Conservation (phyloP, 2,797 vertebrate genomes). For the Crax fasciolata region DNA sequence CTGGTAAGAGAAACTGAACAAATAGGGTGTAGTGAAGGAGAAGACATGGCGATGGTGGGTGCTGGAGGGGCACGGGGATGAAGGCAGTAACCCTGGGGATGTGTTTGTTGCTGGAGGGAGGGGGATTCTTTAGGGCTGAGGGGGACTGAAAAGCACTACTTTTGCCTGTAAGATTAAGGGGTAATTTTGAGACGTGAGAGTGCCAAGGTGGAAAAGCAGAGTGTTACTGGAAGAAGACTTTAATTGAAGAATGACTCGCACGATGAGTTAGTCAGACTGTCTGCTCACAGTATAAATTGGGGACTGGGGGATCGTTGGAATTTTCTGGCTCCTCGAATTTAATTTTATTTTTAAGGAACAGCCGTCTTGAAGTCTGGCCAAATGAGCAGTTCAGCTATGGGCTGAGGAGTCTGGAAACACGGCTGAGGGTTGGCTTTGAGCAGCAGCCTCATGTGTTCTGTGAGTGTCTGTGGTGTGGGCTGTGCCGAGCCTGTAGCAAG, state of each 20-base stretch:
- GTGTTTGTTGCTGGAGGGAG: neutral
- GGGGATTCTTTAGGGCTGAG: neutral
- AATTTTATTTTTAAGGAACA: neutral
- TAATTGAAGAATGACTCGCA: neutral
- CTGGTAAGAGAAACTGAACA: too few relatives aligned
- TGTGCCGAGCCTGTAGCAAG: accelerated
- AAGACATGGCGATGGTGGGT: neutral
- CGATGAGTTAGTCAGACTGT: neutral
- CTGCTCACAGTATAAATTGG: neutral
- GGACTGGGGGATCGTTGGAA: neutral
- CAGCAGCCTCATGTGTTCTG: accelerated
- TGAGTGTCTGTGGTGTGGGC: accelerated
- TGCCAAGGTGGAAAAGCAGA: neutral
- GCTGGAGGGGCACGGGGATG: neutral
- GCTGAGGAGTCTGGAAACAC: neutral
- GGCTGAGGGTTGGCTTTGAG: neutral
- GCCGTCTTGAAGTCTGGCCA: neutral
- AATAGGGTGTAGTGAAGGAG: neutral
- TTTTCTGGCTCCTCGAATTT: neutral
- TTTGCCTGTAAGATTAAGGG: neutral
- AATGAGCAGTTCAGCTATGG: neutral
- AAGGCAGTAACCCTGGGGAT: neutral
- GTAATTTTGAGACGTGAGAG: neutral
- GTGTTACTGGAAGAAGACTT: neutral
- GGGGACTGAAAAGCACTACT: neutral